Base-by-base conservation (phyloP, 2,888 invertebrate genomes). In the Strigamia transsilvanica region DNA sequence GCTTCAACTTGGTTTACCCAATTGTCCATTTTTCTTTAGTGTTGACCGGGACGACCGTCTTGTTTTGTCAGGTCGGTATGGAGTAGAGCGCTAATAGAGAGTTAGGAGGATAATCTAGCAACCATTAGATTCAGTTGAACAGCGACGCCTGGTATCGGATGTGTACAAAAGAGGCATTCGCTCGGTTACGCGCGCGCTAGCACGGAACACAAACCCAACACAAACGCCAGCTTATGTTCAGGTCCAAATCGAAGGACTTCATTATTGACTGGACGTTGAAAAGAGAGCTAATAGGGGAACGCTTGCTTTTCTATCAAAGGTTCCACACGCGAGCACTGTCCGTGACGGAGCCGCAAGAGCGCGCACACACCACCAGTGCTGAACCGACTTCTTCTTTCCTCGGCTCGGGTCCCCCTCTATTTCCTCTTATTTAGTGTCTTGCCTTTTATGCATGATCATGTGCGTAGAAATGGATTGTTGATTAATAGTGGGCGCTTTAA, bases 111-210 rank as follows among this genome's bases (percentile, higher is more conserved):
- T 61, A 61, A 61, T 61, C 61, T 61, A 18, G 61, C 21, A 9
- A 10, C 61, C 61, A 61, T 61, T 61, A 61, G 61, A 61, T 61
- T 61, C 61, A 61, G 61, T 61, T 61, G 61, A 61, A 61, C 61
- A 61, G 61, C 61, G 61, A 61, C 61, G 61, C 21, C 61, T 61
- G 61, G 61, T 61, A 61, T 61, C 61, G 61, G 61, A 61, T 61
- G 61, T 46, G 38, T 21, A 61, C 61, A 61, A 61, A 61, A 61
- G 61, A 61, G n/a, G 61, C 61, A 61, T 23, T 21, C 61, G 61
- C 61, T 61, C 61, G 61, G 61, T 61, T 61, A 61, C 61, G 61
- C 18, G 61, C 61, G 61, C 61, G 61, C 21, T 23, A 61, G 61
- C 21, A 61, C 21, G 61, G 61, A 61, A 61, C 61, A 61, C 61